Base-by-base conservation (phyloP, 2,113 vertebrate genomes). In the Gopherus evgoodei region DNA sequence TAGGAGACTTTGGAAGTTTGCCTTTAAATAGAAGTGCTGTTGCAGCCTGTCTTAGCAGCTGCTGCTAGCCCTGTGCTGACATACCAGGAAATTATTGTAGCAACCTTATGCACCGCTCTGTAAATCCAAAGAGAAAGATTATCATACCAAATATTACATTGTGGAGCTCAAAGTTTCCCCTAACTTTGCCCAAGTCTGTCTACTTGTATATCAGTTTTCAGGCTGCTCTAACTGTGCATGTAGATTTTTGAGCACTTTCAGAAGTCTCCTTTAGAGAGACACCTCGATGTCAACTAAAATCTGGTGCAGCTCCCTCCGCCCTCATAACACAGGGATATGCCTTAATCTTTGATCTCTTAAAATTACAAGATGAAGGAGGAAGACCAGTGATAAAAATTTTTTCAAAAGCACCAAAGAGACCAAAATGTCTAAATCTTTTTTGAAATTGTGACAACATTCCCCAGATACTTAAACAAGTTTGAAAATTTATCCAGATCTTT, bases 261-360 rank as follows among this genome's bases (percentile, higher is more conserved):
- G 52, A 93, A 91, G 25, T 76, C 90, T 91, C 86, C 84, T 54
- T 84, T 86, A 72, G 81, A 88, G 29, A 90, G 78, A 19, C 5
- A 75, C 62, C 19, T 92, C 57, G 47, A 10, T n/a, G 57, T 11
- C 0, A 35, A 81, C 82, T 89, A 42, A 95, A 90, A 92, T 88
- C 86, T 62, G 91, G 72, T 47, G 42, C 82, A 81, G 82, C 69
- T 88, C 84, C 72, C 29, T 84, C 38, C 81, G 75, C 82, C 75
- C 82, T 59, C 86, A 91, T 94, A 93, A 91, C 38, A 47, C 88
- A 94, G 78, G 65, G 38, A 86, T 95, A 78, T 57, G 83, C 92
- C 87, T 96, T 93, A 91, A 95, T 94, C 95, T 96, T 96, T 96
- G 94, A 96, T 95, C 95, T 90, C 93, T 90, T 86, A 89, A 97